Evolutionary conservation across 2,113 vertebrate genomes (phyloP).

Genomic region (Thamnaconus septentrionalis): DNA sequence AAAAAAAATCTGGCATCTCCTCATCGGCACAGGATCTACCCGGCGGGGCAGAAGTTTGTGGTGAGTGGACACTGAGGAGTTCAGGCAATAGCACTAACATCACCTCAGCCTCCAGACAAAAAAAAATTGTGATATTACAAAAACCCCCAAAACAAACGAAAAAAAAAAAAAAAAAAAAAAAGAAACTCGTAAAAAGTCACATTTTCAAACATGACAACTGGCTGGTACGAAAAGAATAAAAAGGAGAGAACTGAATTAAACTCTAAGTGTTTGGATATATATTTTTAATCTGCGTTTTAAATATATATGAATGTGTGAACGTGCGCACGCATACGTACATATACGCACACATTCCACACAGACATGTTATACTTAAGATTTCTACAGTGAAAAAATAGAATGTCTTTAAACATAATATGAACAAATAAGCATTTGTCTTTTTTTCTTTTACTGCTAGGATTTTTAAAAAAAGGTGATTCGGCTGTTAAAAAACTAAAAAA

Average conservation of each 20-base stretch:
- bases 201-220: slow-evolving; percentile 53
- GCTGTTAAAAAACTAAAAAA: slow-evolving; percentile 70
- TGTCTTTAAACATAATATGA: slow-evolving; percentile 92
- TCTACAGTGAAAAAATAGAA: slow-evolving; percentile 97
- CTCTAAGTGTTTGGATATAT: slow-evolving; percentile 78
- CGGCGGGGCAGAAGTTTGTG: slow-evolving; percentile 29
- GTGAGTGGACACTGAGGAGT: slow-evolving; percentile 21
- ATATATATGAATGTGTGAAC: slow-evolving; percentile 76
- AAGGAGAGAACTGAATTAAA: slow-evolving; percentile 61
- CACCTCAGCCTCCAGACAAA: slow-evolving; percentile 18
- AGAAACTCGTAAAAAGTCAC: slow-evolving; percentile 25
- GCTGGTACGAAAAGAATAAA: slow-evolving; percentile 50
- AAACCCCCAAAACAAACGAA: slow-evolving; percentile 31
- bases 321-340: slow-evolving; percentile 49
- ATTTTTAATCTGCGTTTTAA: slow-evolving; percentile 79
- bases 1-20: slow-evolving; percentile 42
- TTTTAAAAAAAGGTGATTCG: slow-evolving; percentile 67
- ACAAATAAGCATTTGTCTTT: slow-evolving; percentile 81
- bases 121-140: too few relatives aligned
- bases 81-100: background rate
- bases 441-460: slow-evolving; percentile 68
- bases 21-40: slow-evolving; percentile 52
- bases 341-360: slow-evolving; percentile 54
- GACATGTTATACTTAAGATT: slow-evolving; percentile 78
- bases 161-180: slow-evolving; percentile 30